phyloP scores from a whole-genome alignment of 2,888 invertebrate genomes.

The Caenorhabditis sinica region DNA sequence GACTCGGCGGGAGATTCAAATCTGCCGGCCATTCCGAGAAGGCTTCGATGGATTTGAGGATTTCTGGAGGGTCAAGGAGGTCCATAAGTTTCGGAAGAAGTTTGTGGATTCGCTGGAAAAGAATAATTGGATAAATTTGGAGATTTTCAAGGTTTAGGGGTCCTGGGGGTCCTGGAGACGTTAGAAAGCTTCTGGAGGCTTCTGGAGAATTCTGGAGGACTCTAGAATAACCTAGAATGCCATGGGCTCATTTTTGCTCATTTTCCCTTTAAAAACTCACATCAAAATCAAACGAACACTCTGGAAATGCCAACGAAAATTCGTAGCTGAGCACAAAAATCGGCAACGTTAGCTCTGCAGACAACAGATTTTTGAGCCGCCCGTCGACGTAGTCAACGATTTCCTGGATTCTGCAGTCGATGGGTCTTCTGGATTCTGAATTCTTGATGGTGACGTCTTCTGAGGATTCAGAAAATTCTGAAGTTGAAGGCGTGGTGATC shows the following conservation, averaged over 20 bases:
- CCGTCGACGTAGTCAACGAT: conserved; percentile 23
- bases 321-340: conserved; percentile 38
- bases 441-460: not conserved
- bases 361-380: conserved; percentile 16
- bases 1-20: conserved; percentile 3
- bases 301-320: conserved; percentile 27
- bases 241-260: too few species aligned
- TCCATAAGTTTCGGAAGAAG: not conserved
- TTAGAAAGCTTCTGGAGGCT: not conserved
- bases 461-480: not conserved
- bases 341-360: conserved; percentile 20
- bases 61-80: not conserved
- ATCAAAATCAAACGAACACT: not conserved
- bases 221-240: too few species aligned
- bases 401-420: conserved; percentile 18
- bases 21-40: conserved; percentile 34
- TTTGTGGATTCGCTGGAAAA: conserved; percentile 19
- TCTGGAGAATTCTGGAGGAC: too few species aligned
- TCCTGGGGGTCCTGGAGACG: not conserved
- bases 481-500: not conserved
- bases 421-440: not conserved
- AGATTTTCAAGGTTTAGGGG: not conserved
- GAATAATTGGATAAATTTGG: not conserved
- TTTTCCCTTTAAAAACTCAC: too few species aligned
- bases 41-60: conserved; percentile 13